Evolutionary conservation across 2,113 vertebrate genomes (phyloP).

Genomic region (Ctenomys sociabilis): DNA sequence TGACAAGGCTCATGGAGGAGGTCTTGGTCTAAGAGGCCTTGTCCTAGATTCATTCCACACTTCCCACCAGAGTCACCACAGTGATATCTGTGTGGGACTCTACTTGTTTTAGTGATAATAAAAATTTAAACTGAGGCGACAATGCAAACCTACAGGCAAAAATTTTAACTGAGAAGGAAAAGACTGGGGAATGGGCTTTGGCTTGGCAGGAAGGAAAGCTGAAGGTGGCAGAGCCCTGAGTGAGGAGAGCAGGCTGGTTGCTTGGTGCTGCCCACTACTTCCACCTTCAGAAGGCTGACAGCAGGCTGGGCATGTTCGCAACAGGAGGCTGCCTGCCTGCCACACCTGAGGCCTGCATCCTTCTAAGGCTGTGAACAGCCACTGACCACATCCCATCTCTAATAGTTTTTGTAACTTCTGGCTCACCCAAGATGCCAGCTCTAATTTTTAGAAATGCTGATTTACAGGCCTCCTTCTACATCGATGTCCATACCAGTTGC

Average conservation of each 20-base stretch:
- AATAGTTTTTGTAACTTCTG: neutral
- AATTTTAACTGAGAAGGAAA: neutral
- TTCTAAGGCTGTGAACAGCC: neutral
- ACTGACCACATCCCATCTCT: neutral
- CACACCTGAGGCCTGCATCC: neutral
- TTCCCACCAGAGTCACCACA: neutral
- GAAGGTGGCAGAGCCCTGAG: neutral
- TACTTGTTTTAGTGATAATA: neutral
- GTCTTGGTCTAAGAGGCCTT: neutral
- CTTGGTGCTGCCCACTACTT: slow-evolving; percentile 13
- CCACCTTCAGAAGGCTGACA: neutral
- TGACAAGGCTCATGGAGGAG: neutral
- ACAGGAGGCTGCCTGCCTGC: neutral
- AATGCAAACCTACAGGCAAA: neutral
- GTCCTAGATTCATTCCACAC: neutral
- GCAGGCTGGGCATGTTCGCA: neutral
- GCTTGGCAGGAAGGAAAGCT: neutral
- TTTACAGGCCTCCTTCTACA: slow-evolving; percentile 93
- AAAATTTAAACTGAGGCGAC: neutral
- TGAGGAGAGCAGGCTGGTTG: neutral
- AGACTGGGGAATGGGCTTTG: neutral
- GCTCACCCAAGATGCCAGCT: neutral
- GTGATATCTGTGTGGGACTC: neutral
- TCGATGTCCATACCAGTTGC: slow-evolving; percentile 91
- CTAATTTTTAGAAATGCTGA: slow-evolving; percentile 54